These are phyloP conservation scores for Rhinolophus sinicus DNA, from an alignment of 2,113 vertebrate species.

Conservation along the genomic window DNA sequence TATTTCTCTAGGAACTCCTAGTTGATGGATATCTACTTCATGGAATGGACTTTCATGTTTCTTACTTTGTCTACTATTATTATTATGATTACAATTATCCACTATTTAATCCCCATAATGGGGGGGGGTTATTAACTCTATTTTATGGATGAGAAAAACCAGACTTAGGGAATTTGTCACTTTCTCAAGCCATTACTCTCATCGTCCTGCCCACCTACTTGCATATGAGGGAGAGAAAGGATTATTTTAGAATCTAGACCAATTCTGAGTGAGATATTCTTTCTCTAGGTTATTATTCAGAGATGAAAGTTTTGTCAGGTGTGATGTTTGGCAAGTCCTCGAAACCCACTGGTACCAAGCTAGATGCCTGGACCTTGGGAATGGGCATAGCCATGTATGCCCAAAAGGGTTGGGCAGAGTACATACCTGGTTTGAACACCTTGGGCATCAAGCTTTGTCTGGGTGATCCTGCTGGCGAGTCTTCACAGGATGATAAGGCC, in stretches of 20 bases:
- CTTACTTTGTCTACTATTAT: background rate
- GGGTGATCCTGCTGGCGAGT: background rate
- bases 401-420: background rate
- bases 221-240: background rate
- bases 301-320: background rate
- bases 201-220: background rate
- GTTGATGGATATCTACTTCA: background rate
- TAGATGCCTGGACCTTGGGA: accelerated
- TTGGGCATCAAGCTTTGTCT: background rate
- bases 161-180: background rate
- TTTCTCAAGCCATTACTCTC: background rate
- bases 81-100: background rate
- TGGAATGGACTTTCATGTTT: background rate
- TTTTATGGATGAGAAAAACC: background rate
- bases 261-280: background rate
- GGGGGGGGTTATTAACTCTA: background rate
- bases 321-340: background rate
- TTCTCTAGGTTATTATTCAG: background rate
- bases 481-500: no score
- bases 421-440: background rate
- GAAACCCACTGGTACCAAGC: no score
- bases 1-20: background rate
- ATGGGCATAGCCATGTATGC: accelerated
- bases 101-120: background rate
- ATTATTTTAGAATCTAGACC: background rate